These are phyloP conservation scores for Caenorhabditis latens DNA, from an alignment of 1,140 invertebrate species.

Conservation along the genomic window DNA sequence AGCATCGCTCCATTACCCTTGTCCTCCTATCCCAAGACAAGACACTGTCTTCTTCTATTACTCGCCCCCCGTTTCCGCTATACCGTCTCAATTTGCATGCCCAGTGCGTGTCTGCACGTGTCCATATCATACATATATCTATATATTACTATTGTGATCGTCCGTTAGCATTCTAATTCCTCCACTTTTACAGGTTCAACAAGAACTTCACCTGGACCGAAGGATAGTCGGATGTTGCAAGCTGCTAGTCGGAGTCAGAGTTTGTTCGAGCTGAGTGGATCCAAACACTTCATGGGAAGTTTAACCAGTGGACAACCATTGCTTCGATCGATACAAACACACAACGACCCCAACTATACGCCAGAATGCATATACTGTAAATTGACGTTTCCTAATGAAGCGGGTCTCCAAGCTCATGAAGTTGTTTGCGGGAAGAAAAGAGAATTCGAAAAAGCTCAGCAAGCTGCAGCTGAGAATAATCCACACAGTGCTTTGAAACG, in stretches of 20 bases:
- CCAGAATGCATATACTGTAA: conserved; percentile 59
- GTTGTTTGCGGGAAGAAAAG: conserved; percentile 10
- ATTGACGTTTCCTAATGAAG: conserved; percentile 57
- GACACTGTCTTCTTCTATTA: conserved; percentile 1
- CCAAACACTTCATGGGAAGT: conserved; percentile 44
- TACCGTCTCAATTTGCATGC: conserved; percentile 46
- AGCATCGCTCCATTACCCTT: conserved; percentile 53
- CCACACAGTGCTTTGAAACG: conserved; percentile 1
- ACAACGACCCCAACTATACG: conserved; percentile 32
- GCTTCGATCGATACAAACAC: background rate
- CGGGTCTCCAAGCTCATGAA: conserved; percentile 51
- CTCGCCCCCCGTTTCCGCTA: conserved; percentile 30
- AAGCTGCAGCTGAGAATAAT: background rate
- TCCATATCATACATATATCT: background rate
- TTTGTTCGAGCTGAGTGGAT: conserved; percentile 54
- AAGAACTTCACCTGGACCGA: conserved; percentile 52
- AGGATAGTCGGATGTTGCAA: conserved; percentile 50
- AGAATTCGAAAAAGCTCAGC: conserved; percentile 61
- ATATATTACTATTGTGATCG: background rate
- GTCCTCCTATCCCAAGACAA: background rate
- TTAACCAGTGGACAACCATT: conserved; percentile 54
- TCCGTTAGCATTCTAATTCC: background rate
- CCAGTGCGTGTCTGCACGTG: conserved; percentile 60
- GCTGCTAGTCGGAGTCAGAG: conserved; percentile 58
- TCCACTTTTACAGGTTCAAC: conserved; percentile 49